Evolutionary conservation across 2,113 vertebrate genomes (phyloP), one percentile per base, ranked within the genome.

Genomic region (Hymenochirus boettgeri): DNA sequence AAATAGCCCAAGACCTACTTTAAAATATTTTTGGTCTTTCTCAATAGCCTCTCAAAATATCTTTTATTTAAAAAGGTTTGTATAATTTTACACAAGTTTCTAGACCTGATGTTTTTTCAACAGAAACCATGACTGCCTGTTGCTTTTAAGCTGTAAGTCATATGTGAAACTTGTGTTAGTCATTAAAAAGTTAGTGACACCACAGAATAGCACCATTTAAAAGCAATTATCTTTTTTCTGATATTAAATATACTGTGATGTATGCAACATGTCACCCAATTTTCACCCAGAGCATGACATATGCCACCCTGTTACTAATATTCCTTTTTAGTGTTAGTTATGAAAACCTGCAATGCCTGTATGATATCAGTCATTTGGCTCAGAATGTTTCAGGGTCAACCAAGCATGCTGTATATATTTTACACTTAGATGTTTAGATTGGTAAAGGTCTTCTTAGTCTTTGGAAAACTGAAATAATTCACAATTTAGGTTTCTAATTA

Each of bases 201-300:
- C 15, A 51, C 27, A 66, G 47, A 66, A 66, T 66, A 37, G 29
- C 63, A 66, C 63, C 21, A 66, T 50, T 37, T 48, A 29, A 57
- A 66, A 50, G 54, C 57, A 35, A 57, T 66, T 66, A 51, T 58
- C 55, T 66, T 37, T 39, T n/a, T 27, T 42, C 7, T 63, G 47
- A 39, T 26, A 53, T 58, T 50, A 57, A 23, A 29, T 58, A 25
- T 56, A 19, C 52, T 56, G 35, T 65, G 62, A 66, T 57, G 57
- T 33, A 58, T 51, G 39, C 11, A 57, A 57, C 18, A 47, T 66
- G 63, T 66, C 63, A 66, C 63, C 21, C 57, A 39, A 66, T 66
- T 66, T 66, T 66, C 63, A 66, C 63, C 63, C 27, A 45, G 22
- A 27, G 26, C 63, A 58, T 66, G 55, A 57, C 42, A 50, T 66